Conservation (phyloP, 2,113 vertebrate genomes). For the Crotalus horridus region DNA sequence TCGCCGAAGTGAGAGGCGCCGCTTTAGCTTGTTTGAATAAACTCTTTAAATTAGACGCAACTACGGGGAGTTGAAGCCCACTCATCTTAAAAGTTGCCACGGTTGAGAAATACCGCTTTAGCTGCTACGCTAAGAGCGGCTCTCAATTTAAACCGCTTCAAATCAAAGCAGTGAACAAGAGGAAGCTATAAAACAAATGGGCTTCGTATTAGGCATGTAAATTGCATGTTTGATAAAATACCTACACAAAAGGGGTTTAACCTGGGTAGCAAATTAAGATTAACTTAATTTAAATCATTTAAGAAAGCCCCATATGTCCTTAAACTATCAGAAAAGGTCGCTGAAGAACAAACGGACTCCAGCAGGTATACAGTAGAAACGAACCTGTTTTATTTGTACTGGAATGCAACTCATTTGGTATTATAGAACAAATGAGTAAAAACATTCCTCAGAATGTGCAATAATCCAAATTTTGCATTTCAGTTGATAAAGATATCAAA, state of each 20-base stretch:
- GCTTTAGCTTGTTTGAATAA: no score
- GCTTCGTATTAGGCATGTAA: neutral
- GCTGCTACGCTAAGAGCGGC: neutral
- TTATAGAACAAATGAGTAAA: neutral
- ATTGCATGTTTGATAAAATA: neutral
- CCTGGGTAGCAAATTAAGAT: neutral
- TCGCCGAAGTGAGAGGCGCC: no score
- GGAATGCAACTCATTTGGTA: neutral
- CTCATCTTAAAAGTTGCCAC: neutral
- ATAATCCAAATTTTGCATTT: neutral
- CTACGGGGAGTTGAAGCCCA: no score
- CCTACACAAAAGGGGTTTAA: neutral
- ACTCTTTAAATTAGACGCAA: no score
- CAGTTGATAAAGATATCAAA: neutral
- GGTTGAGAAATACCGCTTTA: neutral
- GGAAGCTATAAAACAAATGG: neutral
- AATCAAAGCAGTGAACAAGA: neutral
- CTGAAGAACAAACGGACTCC: neutral
- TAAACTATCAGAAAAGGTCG: neutral
- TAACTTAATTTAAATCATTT: neutral
- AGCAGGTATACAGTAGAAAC: neutral
- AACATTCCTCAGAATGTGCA: neutral
- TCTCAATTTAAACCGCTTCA: neutral
- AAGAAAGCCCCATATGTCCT: neutral
- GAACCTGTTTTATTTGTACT: neutral